Base-by-base conservation (phyloP, 2,888 invertebrate species). In the Conus canariensis region DNA sequence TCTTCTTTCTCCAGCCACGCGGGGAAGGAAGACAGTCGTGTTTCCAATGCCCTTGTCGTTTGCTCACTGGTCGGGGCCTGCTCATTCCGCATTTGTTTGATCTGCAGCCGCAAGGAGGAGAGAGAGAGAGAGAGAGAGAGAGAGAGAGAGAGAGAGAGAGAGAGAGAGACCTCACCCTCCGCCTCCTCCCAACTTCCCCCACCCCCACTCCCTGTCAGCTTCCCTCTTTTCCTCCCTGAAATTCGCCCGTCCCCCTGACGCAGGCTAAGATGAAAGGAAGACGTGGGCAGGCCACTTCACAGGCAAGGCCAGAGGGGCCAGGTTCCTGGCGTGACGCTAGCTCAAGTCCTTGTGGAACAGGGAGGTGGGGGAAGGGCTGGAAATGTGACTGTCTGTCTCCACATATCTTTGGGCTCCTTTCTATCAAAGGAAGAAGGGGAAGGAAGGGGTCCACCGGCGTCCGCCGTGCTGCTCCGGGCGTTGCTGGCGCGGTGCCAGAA, bases 41-140 rank as follows among this genome's bases (percentile, higher is more conserved):
- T 30, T 83, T 58, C 25, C 83, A 25, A 25, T 58, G 16, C 56
- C 56, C 19, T n/a, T 59, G 58, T 45, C 86, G 86, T 86, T 86
- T 86, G 67, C 59, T 86, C 86, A 86, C 86, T 86, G 64, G 14
- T n/a, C n/a, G 60, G 16, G 64, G 10, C 64, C 16, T 14, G 64
- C 25, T 86, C 86, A 86, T 86, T 67, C 86, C 60, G 10, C 14
- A 30, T 30, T 64, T 86, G 86, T 86, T 86, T 86, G 86, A 67
- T 67, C 86, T 86, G 86, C 67, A 86, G 59, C 86, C 45, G 86
- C 86, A 64, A 86, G 45, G 64, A 30, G 64, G 86, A 16, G 64
- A 59, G 64, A 64, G 60, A 64, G 60, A 64, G 60, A 64, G 60
- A 64, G 60, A 64, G 60, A 64, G 60, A 64, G 64, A 64, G 64